Conservation (phyloP, 2,113 vertebrate genomes). For the Ctenodactylus gundi region DNA sequence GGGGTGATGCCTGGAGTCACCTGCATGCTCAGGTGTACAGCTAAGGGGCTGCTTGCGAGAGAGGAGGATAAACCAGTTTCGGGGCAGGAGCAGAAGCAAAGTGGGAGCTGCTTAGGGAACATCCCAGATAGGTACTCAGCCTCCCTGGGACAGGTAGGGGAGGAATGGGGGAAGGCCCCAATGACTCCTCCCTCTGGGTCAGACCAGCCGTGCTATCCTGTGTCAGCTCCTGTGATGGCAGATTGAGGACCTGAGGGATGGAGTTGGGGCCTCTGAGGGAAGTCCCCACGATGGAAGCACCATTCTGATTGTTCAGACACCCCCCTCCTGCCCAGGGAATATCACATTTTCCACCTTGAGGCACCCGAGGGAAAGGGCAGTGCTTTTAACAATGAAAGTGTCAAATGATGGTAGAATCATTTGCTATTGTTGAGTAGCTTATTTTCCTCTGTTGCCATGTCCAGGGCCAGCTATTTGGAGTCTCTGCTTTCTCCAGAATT, state of each 20-base stretch:
- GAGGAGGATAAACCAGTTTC: background rate
- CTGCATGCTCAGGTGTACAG: background rate
- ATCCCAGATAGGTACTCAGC: background rate
- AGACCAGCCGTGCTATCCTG: background rate
- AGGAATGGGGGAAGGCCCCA: accelerated
- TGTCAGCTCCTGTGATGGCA: background rate
- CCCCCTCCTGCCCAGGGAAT: background rate
- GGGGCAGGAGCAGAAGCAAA: background rate
- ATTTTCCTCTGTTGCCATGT: background rate
- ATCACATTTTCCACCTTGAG: background rate
- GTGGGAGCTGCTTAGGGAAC: background rate
- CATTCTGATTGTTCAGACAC: background rate
- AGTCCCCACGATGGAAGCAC: background rate
- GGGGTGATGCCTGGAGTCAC: accelerated
- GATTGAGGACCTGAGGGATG: background rate
- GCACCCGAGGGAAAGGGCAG: background rate
- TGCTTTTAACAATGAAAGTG: background rate
- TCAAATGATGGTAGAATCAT: background rate
- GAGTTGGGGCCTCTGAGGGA: background rate
- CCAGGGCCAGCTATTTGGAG: background rate
- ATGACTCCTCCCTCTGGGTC: too few species aligned
- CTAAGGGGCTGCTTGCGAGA: background rate
- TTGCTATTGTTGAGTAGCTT: background rate
- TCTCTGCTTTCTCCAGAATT: background rate
- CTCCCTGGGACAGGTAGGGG: background rate